These are phyloP conservation scores for Adelphocoris suturalis DNA, from an alignment of 2,888 invertebrate genomes.

Conservation along the genomic window DNA sequence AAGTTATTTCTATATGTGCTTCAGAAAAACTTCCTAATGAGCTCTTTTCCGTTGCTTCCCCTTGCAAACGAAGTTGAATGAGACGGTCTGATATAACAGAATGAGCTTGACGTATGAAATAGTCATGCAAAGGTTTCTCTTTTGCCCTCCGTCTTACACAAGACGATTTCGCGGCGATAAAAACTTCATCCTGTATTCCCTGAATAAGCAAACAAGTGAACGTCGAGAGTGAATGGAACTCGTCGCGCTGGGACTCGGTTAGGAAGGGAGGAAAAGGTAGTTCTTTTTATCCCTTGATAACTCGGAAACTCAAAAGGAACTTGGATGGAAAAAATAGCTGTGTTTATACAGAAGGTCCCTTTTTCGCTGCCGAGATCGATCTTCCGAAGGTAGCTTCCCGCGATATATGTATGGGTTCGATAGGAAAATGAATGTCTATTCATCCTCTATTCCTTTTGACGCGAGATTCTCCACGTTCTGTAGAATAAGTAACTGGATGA, in stretches of 20 bases:
- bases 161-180: neutral
- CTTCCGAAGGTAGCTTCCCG: neutral
- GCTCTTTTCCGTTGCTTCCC: too few species aligned
- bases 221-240: conserved; percentile 12
- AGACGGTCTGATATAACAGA: neutral
- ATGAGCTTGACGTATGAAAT: neutral
- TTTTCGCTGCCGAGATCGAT: neutral
- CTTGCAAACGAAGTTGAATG: neutral
- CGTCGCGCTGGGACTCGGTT: neutral
- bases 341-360: neutral
- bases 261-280: neutral
- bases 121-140: neutral
- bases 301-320: neutral
- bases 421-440: too few species aligned
- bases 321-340: neutral
- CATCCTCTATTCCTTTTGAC: too few species aligned
- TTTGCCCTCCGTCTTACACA: neutral
- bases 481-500: too few species aligned
- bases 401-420: neutral
- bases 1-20: too few species aligned
- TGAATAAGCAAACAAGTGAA: conserved; percentile 24
- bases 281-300: neutral
- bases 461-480: too few species aligned
- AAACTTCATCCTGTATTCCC: conserved; percentile 26
- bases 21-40: too few species aligned